These are phyloP conservation scores for Nibea coibor DNA, from an alignment of 2,113 vertebrate species.

Conservation along the genomic window DNA sequence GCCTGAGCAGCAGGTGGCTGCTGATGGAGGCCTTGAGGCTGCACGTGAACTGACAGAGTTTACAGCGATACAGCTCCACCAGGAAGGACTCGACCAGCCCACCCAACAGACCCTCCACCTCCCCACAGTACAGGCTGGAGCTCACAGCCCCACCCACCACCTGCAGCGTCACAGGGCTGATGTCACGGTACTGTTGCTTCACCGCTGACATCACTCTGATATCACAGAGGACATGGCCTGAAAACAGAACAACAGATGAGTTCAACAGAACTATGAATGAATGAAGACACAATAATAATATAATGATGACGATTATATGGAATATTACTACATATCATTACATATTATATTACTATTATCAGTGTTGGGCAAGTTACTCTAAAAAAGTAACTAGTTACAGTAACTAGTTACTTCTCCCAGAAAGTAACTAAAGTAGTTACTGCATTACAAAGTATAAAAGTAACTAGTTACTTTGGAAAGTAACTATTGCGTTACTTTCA, in stretches of 20 bases:
- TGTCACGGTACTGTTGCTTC: conserved; percentile 52
- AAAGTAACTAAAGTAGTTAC: no score
- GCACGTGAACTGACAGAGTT: conserved; percentile 80
- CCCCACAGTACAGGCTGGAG: conserved; percentile 67
- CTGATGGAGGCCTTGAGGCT: conserved; percentile 69
- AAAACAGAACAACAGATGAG: neutral
- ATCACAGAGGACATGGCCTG: conserved; percentile 24
- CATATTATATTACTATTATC: no score
- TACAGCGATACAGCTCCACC: conserved; percentile 73
- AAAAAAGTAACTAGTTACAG: no score
- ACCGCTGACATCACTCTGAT: conserved; percentile 48
- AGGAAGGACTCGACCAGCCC: conserved; percentile 81
- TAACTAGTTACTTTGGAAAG: no score
- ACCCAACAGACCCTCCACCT: conserved; percentile 59
- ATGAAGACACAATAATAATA: no score
- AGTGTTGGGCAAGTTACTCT: no score
- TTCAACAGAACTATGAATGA: no score
- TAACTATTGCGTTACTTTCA: no score
- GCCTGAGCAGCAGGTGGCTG: conserved; percentile 60
- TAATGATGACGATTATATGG: no score
- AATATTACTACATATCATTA: no score
- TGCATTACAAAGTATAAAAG: no score
- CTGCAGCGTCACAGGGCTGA: conserved; percentile 60
- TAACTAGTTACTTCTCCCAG: no score
- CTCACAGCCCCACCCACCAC: conserved; percentile 43